Evolutionary conservation across 2,113 vertebrate species (phyloP).

Genomic region (Psittacus erithacus): DNA sequence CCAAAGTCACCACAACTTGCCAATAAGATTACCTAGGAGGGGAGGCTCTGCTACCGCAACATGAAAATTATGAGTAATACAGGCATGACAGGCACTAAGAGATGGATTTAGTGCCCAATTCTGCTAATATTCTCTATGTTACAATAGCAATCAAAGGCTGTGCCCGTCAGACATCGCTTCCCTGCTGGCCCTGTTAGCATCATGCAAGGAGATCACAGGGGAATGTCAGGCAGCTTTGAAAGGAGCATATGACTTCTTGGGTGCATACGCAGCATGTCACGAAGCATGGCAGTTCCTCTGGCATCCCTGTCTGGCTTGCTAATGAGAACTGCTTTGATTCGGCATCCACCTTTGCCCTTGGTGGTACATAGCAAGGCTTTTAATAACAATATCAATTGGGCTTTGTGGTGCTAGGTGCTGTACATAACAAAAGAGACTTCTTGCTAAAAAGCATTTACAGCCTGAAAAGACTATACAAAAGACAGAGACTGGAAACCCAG

Average conservation of each 20-base stretch:
- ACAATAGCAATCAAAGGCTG: background rate
- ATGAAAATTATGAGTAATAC: background rate
- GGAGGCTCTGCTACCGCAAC: background rate
- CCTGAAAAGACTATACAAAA: background rate
- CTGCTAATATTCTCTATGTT: background rate
- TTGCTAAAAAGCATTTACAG: background rate
- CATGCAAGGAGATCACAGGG: background rate
- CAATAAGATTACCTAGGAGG: slow-evolving; percentile 11
- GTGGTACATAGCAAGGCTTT: background rate
- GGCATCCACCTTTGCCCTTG: background rate
- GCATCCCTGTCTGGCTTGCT: slow-evolving; percentile 29
- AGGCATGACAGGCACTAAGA: background rate
- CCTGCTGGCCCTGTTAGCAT: background rate
- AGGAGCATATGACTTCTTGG: slow-evolving; percentile 26
- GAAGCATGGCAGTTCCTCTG: background rate
- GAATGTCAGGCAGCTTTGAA: background rate
- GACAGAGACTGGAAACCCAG: background rate
- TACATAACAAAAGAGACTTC: background rate
- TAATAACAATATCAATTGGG: background rate
- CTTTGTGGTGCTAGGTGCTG: background rate
- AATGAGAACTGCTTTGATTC: slow-evolving; percentile 40
- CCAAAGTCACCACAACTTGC: slow-evolving; percentile 39
- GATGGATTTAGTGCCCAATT: background rate
- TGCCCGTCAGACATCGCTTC: background rate
- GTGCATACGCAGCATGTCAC: background rate